Evolutionary conservation across 92 coral and sea anemone species (phyloP), one percentile per base, ranked within the genome.

Genomic region (Porites lobata): DNA sequence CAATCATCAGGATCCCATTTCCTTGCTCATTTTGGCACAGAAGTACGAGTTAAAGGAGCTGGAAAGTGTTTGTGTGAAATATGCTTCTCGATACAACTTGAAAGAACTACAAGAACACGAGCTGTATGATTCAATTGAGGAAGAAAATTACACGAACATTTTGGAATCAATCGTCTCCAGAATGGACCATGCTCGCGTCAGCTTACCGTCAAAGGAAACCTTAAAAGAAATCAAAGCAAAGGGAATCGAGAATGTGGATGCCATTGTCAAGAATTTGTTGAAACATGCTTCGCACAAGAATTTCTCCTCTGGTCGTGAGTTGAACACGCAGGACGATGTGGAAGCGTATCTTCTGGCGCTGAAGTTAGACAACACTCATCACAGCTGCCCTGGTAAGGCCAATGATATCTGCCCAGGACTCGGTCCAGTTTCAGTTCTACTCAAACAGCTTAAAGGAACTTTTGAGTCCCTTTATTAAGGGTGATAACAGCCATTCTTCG

Each of bases 21-120:
- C 75, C 38, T 18, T 69, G 53, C 75, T 69, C 6, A 69, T 69
- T 19, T 69, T 69, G 75, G 75, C 75, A n/a, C 75, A 69, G 52
- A 69, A 69, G 29, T 69, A 69, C 75, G 38, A 69, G 52, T 38
- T 69, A 17, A 18, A 69, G 75, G 47, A 50, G 51, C 18, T 69
- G 29, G 38, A 9, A 24, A 38, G 38, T 2, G 21, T 17, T 7
- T 69, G 75, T 50, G 75, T 69, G 20, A 4, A 3, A 20, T 14
- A 9, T 12, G 75, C 75, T 12, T 50, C 51, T 3, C 17, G 9
- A 32, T 13, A 26, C 53, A 69, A 14, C 29, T 38, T 69, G 9
- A 29, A 13, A n/a, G 52, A 32, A 10, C 9, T 69, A 20, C 29
- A 69, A 11, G 75, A 38, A 29, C 75, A 69, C 18, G 52, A 69